Evolutionary conservation across 2,888 invertebrate species (phyloP).

Genomic region (Patella pellucida): DNA sequence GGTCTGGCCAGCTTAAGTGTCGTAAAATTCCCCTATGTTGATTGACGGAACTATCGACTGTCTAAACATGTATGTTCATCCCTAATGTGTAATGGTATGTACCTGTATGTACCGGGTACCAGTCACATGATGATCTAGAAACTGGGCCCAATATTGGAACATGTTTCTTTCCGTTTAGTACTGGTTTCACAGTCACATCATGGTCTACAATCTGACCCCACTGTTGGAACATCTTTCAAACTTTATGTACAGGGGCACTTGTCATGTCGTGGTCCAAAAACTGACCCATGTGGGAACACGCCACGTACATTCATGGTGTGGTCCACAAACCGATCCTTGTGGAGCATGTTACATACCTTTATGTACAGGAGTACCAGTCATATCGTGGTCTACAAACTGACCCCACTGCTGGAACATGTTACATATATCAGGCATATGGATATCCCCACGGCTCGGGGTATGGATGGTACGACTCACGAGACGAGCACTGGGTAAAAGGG

Average conservation of each 20-base stretch:
- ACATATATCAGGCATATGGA: conserved; percentile 16
- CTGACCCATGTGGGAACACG: conserved; percentile 15
- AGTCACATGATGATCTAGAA: too few relatives aligned
- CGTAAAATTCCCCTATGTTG: too few relatives aligned
- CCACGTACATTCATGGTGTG: neutral
- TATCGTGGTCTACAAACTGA: conserved; percentile 12
- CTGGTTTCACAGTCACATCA: conserved; percentile 84
- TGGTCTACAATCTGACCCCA: conserved; percentile 99
- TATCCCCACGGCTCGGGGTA: neutral
- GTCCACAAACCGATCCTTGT: too few relatives aligned
- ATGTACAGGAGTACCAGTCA: conserved; percentile 11
- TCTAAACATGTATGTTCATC: too few relatives aligned
- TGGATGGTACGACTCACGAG: conserved; percentile 27
- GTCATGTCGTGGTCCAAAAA: conserved; percentile 3
- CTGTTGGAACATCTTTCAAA: conserved; percentile 24
- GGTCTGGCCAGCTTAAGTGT: too few relatives aligned
- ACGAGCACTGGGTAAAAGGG: conserved; percentile 30
- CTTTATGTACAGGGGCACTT: conserved; percentile 1
- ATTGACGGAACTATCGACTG: too few relatives aligned
- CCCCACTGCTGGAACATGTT: conserved; percentile 20
- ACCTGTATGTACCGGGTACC: too few relatives aligned
- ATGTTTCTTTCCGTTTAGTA: neutral
- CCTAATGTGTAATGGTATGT: too few relatives aligned
- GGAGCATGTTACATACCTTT: neutral
- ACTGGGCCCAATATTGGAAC: too few relatives aligned